These are phyloP conservation scores for Nothocercus julius DNA, from an alignment of 2,113 vertebrate genomes.

Conservation along the genomic window DNA sequence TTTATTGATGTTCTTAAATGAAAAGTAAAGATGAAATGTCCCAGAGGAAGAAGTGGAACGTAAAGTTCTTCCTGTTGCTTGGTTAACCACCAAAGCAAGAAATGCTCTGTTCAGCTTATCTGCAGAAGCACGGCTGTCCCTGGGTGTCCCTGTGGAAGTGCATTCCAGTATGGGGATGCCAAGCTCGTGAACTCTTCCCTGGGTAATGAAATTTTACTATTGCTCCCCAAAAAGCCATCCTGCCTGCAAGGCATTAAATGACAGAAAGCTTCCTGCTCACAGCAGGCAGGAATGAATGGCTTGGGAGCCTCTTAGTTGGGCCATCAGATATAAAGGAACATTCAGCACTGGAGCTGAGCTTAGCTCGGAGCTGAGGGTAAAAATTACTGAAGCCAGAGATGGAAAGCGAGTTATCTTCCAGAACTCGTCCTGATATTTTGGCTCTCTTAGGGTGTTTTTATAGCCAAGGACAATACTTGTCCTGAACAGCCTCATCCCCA, in stretches of 20 bases:
- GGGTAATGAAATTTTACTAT: constrained; percentile 19
- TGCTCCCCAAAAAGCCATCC: constrained; percentile 29
- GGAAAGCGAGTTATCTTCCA: not conserved
- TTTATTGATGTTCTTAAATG: not conserved
- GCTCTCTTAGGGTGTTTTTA: not conserved
- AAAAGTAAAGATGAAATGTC: not conserved
- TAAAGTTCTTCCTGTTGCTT: not conserved
- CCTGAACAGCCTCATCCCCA: not conserved
- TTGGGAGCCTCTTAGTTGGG: not conserved
- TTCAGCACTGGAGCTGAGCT: not conserved
- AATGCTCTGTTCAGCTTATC: not conserved
- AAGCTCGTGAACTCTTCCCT: constrained; percentile 29
- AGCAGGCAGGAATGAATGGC: constrained; percentile 26
- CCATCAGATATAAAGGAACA: not conserved
- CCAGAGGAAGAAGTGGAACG: not conserved
- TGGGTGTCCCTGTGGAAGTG: not conserved
- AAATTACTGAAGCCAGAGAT: not conserved
- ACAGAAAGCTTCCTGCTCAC: constrained; percentile 18
- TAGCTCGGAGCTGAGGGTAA: not conserved
- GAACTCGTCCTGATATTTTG: not conserved
- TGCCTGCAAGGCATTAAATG: constrained; percentile 50
- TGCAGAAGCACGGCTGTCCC: not conserved
- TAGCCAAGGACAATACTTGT: constrained; percentile 9
- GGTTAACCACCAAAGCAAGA: not conserved
- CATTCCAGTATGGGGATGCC: not conserved